These are phyloP conservation scores for Drosophila tristis DNA, from an alignment of 1,140 invertebrate genomes.

Conservation along the genomic window DNA sequence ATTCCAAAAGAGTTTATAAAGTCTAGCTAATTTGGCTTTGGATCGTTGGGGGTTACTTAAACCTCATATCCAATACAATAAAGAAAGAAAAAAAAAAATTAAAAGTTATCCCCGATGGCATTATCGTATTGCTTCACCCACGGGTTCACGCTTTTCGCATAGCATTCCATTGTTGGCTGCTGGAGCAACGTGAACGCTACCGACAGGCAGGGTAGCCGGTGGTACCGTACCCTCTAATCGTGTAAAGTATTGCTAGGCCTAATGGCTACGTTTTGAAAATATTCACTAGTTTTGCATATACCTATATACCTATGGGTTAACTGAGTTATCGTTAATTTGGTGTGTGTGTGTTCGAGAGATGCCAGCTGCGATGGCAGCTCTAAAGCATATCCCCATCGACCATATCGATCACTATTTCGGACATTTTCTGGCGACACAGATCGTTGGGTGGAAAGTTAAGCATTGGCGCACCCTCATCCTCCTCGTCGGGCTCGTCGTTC, in stretches of 20 bases:
- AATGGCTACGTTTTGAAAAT: constrained; percentile 31
- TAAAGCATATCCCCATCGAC: constrained; percentile 85
- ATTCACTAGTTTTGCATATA: constrained; percentile 49
- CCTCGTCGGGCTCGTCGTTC: constrained; percentile 44
- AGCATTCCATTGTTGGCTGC: constrained; percentile 21
- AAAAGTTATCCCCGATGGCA: not conserved
- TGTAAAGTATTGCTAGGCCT: constrained; percentile 46
- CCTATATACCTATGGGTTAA: constrained; percentile 41
- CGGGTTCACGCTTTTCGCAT: not conserved
- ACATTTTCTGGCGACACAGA: constrained; percentile 86
- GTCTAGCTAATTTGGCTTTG: constrained; percentile 12
- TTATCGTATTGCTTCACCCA: not conserved
- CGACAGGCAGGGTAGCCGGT: constrained; percentile 36
- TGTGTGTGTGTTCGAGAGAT: constrained; percentile 21
- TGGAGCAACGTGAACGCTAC: constrained; percentile 26
- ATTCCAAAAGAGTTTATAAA: not conserved
- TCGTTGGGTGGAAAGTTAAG: constrained; percentile 85
- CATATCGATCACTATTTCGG: constrained; percentile 86
- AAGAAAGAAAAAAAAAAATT: not conserved
- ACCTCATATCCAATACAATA: not conserved
- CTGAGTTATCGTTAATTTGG: constrained; percentile 46
- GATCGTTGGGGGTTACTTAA: not conserved
- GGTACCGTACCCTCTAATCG: constrained; percentile 25
- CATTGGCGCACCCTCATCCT: constrained; percentile 69
- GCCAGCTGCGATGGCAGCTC: constrained; percentile 3